Conservation (phyloP, 2,888 invertebrate genomes). For the Phalangium opilio region DNA sequence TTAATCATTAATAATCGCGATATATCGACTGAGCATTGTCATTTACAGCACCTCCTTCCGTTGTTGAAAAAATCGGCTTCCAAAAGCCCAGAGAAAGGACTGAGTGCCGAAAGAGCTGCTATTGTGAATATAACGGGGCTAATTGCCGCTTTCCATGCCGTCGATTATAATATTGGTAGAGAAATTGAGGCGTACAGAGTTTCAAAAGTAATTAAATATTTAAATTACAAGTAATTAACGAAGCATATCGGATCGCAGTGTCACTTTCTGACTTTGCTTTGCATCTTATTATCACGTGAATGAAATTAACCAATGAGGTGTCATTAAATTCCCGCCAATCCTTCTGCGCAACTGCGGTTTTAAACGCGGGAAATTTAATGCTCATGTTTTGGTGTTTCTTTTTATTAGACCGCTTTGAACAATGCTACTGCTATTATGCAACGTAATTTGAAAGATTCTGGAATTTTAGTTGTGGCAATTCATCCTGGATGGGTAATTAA, state of each 20-base stretch:
- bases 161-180: background rate
- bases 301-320: too few species aligned
- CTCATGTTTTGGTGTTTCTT: too few species aligned
- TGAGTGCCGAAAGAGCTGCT: conserved; percentile 5
- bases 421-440: too few species aligned
- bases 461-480: conserved; percentile 9
- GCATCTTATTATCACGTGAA: too few species aligned
- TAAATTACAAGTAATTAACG: too few species aligned
- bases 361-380: background rate
- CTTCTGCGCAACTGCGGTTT: too few species aligned
- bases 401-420: too few species aligned
- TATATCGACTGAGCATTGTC: too few species aligned
- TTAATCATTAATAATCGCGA: too few species aligned
- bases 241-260: too few species aligned
- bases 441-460: conserved; percentile 5
- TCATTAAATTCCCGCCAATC: too few species aligned
- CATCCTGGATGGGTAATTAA: conserved; percentile 9
- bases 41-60: background rate
- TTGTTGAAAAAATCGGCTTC: background rate
- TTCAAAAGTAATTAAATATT: background rate
- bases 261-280: too few species aligned
- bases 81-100: background rate
- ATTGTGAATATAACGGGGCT: conserved; percentile 7
- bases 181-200: background rate
- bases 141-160: conserved; percentile 3